Conservation (phyloP, 2,797 vertebrate species). For the Sphenopsis melanotis region DNA sequence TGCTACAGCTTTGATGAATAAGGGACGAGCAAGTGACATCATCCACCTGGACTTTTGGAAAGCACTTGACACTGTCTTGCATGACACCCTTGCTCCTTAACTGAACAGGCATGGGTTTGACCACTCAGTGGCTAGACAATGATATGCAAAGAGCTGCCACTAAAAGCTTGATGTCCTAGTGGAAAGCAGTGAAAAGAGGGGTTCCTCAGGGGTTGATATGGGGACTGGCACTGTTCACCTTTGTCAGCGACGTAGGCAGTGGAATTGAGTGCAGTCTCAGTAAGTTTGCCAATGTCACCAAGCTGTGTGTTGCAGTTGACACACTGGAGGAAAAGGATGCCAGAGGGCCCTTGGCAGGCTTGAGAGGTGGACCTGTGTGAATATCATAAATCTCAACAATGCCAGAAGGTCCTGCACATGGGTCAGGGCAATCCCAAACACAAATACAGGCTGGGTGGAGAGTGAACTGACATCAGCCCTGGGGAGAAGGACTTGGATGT, state of each 20-base stretch:
- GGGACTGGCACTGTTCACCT: neutral
- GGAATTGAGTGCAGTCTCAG: neutral
- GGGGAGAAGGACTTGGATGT: neutral
- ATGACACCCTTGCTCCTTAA: neutral
- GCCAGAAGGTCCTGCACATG: neutral
- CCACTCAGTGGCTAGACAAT: neutral
- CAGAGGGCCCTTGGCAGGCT: neutral
- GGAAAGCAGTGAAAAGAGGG: neutral
- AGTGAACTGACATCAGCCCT: neutral
- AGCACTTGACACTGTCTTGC: neutral
- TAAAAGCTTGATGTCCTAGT: neutral
- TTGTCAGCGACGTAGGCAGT: accelerated
- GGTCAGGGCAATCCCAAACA: neutral
- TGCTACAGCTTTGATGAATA: neutral
- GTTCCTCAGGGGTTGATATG: neutral
- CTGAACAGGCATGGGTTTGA: neutral
- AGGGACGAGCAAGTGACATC: accelerated
- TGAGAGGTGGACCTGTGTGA: neutral
- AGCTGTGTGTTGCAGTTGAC: neutral
- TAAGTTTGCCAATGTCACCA: neutral
- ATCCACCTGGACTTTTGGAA: neutral
- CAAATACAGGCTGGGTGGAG: neutral
- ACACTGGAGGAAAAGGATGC: neutral
- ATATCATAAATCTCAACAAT: neutral
- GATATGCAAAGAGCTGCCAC: neutral